Evolutionary conservation across 1,140 invertebrate genomes (phyloP).

Genomic region (Cherax destructor): DNA sequence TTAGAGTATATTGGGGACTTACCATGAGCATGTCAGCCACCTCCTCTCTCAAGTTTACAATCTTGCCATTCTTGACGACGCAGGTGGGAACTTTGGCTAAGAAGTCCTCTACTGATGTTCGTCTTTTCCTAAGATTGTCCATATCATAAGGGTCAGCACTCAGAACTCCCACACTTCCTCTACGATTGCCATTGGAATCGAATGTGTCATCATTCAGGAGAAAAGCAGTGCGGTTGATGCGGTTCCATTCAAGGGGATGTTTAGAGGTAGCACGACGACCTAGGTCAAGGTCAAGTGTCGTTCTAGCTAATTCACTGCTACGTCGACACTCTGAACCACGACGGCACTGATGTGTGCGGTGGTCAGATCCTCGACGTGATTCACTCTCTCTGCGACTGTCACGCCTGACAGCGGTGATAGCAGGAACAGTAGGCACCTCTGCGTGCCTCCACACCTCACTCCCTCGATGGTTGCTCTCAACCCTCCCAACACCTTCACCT

Average conservation of each 20-base stretch:
- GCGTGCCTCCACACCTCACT: constrained; percentile 62
- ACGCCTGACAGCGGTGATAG: constrained; percentile 10
- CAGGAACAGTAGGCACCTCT: constrained; percentile 39
- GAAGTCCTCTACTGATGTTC: constrained; percentile 70
- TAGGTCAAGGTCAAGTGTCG: constrained; percentile 61
- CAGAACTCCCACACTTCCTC: constrained; percentile 67
- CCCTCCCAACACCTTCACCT: constrained; percentile 60
- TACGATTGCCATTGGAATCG: constrained; percentile 63
- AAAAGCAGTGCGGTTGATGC: constrained; percentile 68
- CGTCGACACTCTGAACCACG: constrained; percentile 62
- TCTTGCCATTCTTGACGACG: constrained; percentile 71
- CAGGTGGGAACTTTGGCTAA: constrained; percentile 70
- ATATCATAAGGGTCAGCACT: constrained; percentile 60
- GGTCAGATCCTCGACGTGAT: constrained; percentile 65
- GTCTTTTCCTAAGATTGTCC: constrained; percentile 67
- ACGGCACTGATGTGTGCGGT: constrained; percentile 57
- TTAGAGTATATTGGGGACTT: neutral
- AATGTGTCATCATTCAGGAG: constrained; percentile 67
- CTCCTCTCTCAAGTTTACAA: constrained; percentile 70
- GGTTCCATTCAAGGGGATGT: constrained; percentile 70
- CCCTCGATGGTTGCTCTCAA: constrained; percentile 40
- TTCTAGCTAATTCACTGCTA: constrained; percentile 60
- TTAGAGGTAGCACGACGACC: constrained; percentile 61
- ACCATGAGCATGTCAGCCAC: constrained; percentile 72
- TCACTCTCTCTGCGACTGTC: constrained; percentile 45